These are phyloP conservation scores for Stratiomys singularior DNA, from an alignment of 2,888 invertebrate species.

Conservation along the genomic window DNA sequence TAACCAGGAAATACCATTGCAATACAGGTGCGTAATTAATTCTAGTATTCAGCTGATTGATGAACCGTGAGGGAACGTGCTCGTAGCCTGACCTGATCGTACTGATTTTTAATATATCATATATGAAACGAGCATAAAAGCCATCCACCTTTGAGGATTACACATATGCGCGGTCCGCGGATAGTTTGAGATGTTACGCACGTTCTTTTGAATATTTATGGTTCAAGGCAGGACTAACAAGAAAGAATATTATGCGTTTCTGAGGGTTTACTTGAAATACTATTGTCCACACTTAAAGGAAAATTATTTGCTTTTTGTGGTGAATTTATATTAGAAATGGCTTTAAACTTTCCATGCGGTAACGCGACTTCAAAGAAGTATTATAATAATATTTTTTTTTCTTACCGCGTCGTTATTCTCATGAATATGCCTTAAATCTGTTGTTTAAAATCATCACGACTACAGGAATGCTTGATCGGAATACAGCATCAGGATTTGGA, in stretches of 20 bases:
- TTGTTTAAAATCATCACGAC: too few species aligned
- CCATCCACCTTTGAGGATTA: not conserved
- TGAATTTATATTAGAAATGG: too few species aligned
- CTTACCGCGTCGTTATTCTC: too few species aligned
- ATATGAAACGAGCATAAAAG: not conserved
- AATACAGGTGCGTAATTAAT: not conserved
- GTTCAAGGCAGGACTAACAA: not conserved
- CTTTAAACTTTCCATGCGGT: too few species aligned
- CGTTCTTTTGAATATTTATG: conserved; percentile 8
- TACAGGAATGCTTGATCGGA: too few species aligned
- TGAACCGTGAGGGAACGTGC: not conserved
- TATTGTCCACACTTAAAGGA: too few species aligned
- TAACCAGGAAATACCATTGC: conserved; percentile 24
- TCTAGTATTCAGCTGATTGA: conserved; percentile 13
- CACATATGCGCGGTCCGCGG: not conserved
- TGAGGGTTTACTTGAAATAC: not conserved
- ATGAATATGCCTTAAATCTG: too few species aligned
- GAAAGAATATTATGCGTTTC: not conserved
- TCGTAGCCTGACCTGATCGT: not conserved
- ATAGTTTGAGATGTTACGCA: not conserved
- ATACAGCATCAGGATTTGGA: too few species aligned
- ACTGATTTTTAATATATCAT: conserved; percentile 7
- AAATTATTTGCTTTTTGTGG: too few species aligned
- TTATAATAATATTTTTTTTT: too few species aligned
- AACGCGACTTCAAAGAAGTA: too few species aligned